A percentile compares a stretch with the other conserved stretches of the same genome.
These are phyloP conservation scores for Euphonia xanthogaster DNA, from an alignment of 2,797 vertebrate genomes.

Conservation along the genomic window DNA sequence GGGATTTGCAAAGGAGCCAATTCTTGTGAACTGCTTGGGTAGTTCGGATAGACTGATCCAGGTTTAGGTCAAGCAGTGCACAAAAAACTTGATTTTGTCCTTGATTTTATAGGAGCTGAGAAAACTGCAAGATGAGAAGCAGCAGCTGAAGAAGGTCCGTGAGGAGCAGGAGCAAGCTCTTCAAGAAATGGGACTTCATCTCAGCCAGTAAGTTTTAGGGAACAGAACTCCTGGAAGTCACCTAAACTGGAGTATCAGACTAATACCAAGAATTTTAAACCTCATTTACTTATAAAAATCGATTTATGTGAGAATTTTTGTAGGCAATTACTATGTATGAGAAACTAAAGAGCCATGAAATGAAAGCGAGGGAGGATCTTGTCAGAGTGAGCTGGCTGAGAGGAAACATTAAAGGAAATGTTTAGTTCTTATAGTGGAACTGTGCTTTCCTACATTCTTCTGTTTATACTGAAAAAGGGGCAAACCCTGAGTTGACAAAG, in stretches of 20 bases:
- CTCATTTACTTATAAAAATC: background rate
- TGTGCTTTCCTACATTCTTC: background rate
- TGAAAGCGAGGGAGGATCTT: background rate
- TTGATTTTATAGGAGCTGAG: conserved; percentile 82
- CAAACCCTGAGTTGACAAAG: background rate
- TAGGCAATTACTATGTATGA: background rate
- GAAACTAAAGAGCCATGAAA: background rate
- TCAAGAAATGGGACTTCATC: conserved; percentile 97
- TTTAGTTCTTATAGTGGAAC: background rate
- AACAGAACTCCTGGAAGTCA: background rate
- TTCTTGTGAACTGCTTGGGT: background rate
- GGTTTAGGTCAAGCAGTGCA: background rate
- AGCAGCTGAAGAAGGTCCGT: conserved; percentile 86
- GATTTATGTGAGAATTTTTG: background rate
- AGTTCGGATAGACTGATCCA: background rate
- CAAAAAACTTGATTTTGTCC: background rate
- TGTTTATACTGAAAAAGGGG: background rate
- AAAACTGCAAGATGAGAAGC: conserved; percentile 89
- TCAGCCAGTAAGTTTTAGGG: conserved; percentile 90
- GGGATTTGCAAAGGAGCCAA: background rate
- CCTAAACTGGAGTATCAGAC: background rate
- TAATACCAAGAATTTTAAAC: background rate
- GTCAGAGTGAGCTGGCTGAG: background rate
- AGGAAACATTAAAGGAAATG: background rate
- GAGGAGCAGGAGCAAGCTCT: conserved; percentile 94